Base-by-base conservation (phyloP, 1,140 invertebrate species). In the Uloborus diversus region DNA sequence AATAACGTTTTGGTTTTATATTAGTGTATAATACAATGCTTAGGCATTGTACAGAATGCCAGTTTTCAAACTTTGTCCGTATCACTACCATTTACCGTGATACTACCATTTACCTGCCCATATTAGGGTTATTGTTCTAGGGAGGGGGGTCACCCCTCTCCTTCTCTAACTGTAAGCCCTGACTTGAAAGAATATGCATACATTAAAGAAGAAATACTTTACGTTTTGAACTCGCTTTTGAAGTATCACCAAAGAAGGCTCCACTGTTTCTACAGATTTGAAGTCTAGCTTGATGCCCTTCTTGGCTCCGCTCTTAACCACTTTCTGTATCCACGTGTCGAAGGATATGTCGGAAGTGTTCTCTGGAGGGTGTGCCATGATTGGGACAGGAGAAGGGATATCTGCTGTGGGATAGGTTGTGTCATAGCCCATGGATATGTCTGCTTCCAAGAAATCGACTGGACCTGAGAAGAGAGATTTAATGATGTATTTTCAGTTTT, bases 221-320 rank as follows among this genome's bases (percentile, higher is more conserved):
- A 91, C 90, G 82, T 87, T 83, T 7, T 84, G 35, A 79, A 87
- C 86, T 17, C 85, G 25, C 17, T 86, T 84, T 42, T 89, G 85
- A 1, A 94, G 82, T 68, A 91, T 88, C 4, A 87, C 84, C 14
- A 91, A 86, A 27, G 92, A 91, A 17, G 88, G 88, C 64, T 92
- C 89, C 78, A 95, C 93, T 5, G 92, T 92, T 57, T 93, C 91
- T 17, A 92, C 91, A 0, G 89, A 90, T 85, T 96, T 96, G 83
- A 97, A 96, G 85, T 96, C 94, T 1, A 97, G 87, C 85, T 96
- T 97, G 1, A 96, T 90, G 1, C 94, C 94, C 84, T 92, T 92
- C 51, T 80, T 86, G 85, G 85, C 81, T 82, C 84, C 69, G 75
- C 83, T 90, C 89, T 75, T 85, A 1, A 89, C 84, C 5, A 92